Evolutionary conservation across 1,140 invertebrate genomes (phyloP), one percentile per base, ranked within the genome.

Genomic region (Camponotus vicinus): DNA sequence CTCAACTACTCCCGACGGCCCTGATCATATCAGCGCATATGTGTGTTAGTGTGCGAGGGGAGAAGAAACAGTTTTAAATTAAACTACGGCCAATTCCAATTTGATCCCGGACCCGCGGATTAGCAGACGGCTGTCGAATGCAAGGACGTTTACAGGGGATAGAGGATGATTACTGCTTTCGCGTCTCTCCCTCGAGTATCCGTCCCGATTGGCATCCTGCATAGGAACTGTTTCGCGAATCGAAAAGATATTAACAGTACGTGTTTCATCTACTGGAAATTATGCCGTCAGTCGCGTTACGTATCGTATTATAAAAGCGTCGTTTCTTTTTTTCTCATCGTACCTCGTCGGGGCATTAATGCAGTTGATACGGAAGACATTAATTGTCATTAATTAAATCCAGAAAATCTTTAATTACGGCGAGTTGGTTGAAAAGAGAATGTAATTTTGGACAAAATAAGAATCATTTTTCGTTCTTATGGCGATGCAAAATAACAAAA

Each of bases 41-140:
- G 11, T 77, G 61, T 80, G 34, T 42, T 42, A 2, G 49, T 27
- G 88, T 34, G 49, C 7, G 32, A 78, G 66, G 69, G 86, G 80
- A 52, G 86, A 84, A 77, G 87, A 86, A 82, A 86, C 87, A 82
- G 87, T 88, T 92, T 90, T 83, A 92, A 92, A 92, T 92, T 87
- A 92, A 92, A 91, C 87, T 87, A 88, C 80, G 85, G 86, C 87
- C 90, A 90, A 91, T 92, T 92, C 76, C 90, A 92, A 91, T 92
- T 91, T 90, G 87, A 92, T 91, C 75, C 63, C 86, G 83, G 71
- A 15, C 69, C 69, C 63, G 37, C 61, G 89, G 87, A 92, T 92
- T 92, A 92, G 85, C 66, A 80, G 80, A 82, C 76, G 71, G 64
- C 87, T 85, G 84, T 90, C 87, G 86, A 85, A 85, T 79, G 83